These are phyloP conservation scores for Tetraodon nigroviridis DNA, from an alignment of 2,113 vertebrate genomes.

Conservation along the genomic window DNA sequence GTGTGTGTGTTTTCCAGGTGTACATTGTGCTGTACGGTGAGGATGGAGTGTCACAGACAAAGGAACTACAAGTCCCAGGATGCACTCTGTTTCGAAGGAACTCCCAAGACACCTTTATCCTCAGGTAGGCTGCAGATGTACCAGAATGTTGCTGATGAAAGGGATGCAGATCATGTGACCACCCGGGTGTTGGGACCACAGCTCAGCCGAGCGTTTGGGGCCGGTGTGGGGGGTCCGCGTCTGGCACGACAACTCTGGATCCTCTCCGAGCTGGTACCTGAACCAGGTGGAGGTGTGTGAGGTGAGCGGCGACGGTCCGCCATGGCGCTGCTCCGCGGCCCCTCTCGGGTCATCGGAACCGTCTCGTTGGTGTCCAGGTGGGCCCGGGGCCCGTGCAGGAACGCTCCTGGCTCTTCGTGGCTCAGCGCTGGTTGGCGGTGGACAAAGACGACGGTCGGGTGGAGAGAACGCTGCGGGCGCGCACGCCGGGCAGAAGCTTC, in stretches of 20 bases:
- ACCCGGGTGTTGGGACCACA: constrained; percentile 34
- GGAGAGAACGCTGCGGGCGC: constrained; percentile 65
- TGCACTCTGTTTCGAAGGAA: constrained; percentile 75
- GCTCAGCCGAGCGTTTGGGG: constrained; percentile 72
- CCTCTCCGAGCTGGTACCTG: constrained; percentile 75
- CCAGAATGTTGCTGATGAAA: neutral
- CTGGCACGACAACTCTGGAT: constrained; percentile 79
- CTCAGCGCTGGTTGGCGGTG: constrained; percentile 78
- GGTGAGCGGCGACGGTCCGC: constrained; percentile 26
- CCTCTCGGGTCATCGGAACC: neutral
- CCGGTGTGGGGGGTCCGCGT: constrained; percentile 72
- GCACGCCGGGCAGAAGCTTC: constrained; percentile 22
- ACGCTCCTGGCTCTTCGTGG: constrained; percentile 70
- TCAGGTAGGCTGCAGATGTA: constrained; percentile 71
- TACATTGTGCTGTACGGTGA: constrained; percentile 76
- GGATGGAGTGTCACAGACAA: constrained; percentile 73
- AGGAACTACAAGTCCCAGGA: constrained; percentile 72
- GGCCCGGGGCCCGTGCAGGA: constrained; percentile 25
- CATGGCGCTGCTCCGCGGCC: neutral
- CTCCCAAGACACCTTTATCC: constrained; percentile 77
- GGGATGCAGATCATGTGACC: neutral
- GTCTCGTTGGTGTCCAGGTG: constrained; percentile 29
- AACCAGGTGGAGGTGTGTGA: constrained; percentile 72
- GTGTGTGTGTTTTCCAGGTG: constrained; percentile 63
- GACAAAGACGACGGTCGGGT: constrained; percentile 69